Evolutionary conservation across 2,113 vertebrate genomes (phyloP).

Genomic region (Pandion haliaetus): DNA sequence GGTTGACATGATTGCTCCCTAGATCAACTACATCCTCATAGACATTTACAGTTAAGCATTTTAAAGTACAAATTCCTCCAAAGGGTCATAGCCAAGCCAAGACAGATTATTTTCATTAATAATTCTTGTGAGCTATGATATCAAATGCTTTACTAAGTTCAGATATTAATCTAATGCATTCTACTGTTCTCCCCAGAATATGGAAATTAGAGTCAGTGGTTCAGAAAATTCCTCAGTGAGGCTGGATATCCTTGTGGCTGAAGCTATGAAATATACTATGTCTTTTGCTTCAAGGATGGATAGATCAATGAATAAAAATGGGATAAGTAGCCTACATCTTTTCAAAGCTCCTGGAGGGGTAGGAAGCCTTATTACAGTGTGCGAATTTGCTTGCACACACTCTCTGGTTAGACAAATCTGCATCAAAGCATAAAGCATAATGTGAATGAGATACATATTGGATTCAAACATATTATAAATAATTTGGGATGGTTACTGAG

Average conservation of each 20-base stretch:
- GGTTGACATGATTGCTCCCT: neutral
- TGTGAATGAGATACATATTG: neutral
- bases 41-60: conserved; percentile 7
- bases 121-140: conserved; percentile 25
- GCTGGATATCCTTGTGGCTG: conserved; percentile 36
- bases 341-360: neutral
- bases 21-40: neutral
- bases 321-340: neutral
- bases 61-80: conserved; percentile 8
- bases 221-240: conserved; percentile 35
- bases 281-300: neutral
- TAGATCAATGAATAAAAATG: conserved; percentile 45
- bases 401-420: neutral
- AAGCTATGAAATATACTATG: conserved; percentile 8
- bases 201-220: conserved; percentile 34
- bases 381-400: neutral
- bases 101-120: conserved; percentile 51
- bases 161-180: conserved; percentile 55
- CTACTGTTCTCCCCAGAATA: conserved; percentile 17
- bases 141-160: conserved; percentile 33
- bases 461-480: neutral
- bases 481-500: neutral
- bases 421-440: neutral
- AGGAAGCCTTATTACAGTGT: neutral
- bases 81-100: conserved; percentile 28